A percentile compares a stretch with the other conserved stretches of the same genome.
Evolutionary conservation across 2,888 invertebrate genomes (phyloP).

Genomic region (Encarsia formosa): DNA sequence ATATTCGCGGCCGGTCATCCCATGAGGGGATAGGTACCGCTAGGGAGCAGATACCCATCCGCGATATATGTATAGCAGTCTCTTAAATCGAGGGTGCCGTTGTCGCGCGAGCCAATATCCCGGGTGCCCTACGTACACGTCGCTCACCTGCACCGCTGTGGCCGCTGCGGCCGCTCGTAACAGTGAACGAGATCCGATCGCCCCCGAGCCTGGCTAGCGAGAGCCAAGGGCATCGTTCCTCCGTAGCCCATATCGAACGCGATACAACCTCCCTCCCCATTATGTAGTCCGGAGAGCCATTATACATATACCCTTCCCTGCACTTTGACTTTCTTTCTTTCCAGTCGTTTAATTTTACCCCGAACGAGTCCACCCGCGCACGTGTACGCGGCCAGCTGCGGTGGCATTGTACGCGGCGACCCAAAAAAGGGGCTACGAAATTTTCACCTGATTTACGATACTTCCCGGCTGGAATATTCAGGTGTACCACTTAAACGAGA

Average conservation of each 20-base stretch:
- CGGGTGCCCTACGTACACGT: background rate
- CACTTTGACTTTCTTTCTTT: too few relatives aligned
- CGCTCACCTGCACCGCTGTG: background rate
- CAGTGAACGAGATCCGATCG: constrained; percentile 36
- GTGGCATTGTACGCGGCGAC: too few relatives aligned
- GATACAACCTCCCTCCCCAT: background rate
- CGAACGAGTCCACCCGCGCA: too few relatives aligned
- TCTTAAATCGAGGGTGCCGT: constrained; percentile 37
- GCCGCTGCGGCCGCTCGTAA: constrained; percentile 22
- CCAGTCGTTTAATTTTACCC: too few relatives aligned
- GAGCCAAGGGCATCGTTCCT: constrained; percentile 31
- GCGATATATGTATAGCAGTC: background rate
- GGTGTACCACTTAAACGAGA: too few relatives aligned
- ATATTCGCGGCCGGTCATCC: background rate
- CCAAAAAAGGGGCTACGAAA: too few relatives aligned
- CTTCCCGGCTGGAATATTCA: too few relatives aligned
- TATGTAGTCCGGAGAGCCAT: too few relatives aligned
- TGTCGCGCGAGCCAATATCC: constrained; percentile 29
- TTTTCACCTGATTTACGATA: too few relatives aligned
- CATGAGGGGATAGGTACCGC: constrained; percentile 1
- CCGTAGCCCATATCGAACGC: background rate
- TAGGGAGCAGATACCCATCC: background rate
- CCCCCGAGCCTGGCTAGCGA: constrained; percentile 26
- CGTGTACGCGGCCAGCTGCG: too few relatives aligned
- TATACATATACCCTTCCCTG: too few relatives aligned